These are phyloP conservation scores for Periplaneta americana DNA, from an alignment of 1,140 invertebrate genomes.

Conservation along the genomic window DNA sequence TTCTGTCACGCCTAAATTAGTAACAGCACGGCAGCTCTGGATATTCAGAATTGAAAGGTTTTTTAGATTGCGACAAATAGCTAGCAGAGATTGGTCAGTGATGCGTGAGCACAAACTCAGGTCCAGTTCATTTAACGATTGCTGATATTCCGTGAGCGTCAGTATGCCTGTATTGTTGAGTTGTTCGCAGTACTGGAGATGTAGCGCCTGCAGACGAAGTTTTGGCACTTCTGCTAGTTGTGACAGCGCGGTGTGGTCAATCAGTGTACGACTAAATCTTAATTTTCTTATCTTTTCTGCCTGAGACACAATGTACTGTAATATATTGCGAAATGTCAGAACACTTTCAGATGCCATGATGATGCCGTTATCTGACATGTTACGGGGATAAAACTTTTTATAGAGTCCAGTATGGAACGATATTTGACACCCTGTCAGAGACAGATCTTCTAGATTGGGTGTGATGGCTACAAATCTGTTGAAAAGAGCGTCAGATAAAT, in stretches of 20 bases:
- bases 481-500: conserved; percentile 63
- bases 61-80: conserved; percentile 49
- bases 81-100: conserved; percentile 51
- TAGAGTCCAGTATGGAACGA: conserved; percentile 61
- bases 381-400: conserved; percentile 55
- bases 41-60: conserved; percentile 50
- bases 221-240: conserved; percentile 44
- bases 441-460: conserved; percentile 50
- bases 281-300: conserved; percentile 48
- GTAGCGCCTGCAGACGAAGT: conserved; percentile 48
- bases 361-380: conserved; percentile 27
- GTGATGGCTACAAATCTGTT: conserved; percentile 55
- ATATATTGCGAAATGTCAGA: conserved; percentile 60
- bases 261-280: conserved; percentile 57
- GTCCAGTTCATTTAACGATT: conserved; percentile 50
- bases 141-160: conserved; percentile 48
- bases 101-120: conserved; percentile 55
- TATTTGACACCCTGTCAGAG: conserved; percentile 57
- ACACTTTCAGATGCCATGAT: conserved; percentile 57
- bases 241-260: conserved; percentile 54
- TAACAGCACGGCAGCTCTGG: conserved; percentile 51
- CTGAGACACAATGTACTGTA: conserved; percentile 49
- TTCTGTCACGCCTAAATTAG: conserved; percentile 48
- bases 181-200: conserved; percentile 57
- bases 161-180: conserved; percentile 53